Evolutionary conservation across 2,888 invertebrate genomes (phyloP), one percentile per base, ranked within the genome.

Genomic region (Gastrophysa polygoni): DNA sequence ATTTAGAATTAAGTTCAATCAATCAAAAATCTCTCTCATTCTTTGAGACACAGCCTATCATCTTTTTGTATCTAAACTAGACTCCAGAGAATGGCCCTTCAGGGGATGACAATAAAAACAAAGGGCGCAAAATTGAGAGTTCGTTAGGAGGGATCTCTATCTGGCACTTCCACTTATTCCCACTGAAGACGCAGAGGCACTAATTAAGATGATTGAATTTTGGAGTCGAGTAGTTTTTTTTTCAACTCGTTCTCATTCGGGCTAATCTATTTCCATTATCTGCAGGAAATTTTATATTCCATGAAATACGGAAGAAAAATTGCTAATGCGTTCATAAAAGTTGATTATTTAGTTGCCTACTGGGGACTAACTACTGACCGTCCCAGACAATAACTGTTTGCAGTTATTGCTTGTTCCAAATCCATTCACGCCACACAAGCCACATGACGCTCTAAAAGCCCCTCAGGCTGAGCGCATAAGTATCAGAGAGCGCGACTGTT

Each of bases 101-200:
- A 55, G 55, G 59, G 55, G 58, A 62, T 49, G 55, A 50, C 51
- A 49, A 62, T 62, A 62, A 62, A 62, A 61, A 62, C 50, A 54
- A 54, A 54, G 43, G 44, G 32, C 55, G 50, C 58, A 58, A 62
- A 38, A 62, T 62, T 52, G 58, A 50, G 46, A 50, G 50, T 62
- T 62, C 62, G 58, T 62, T 62, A 62, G 46, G 55, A 44, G 50
- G 11, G 55, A 62, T 62, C 54, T 55, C 54, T 62, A 62, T 62
- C 62, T 62, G 17, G 14, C 55, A 47, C 24, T 32, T 43, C 32
- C 58, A 21, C 50, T 58, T 51, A 58, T 58, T 54, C 47, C 54
- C 24, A 54, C 46, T 54, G 54, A 21, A 52, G 32, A 54, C 54
- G 38, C 18, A 5, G 7, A 8, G 29, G 38, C 29, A 54, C 46